Evolutionary conservation across 2,113 vertebrate species (phyloP).

Genomic region (Platichthys flesus): DNA sequence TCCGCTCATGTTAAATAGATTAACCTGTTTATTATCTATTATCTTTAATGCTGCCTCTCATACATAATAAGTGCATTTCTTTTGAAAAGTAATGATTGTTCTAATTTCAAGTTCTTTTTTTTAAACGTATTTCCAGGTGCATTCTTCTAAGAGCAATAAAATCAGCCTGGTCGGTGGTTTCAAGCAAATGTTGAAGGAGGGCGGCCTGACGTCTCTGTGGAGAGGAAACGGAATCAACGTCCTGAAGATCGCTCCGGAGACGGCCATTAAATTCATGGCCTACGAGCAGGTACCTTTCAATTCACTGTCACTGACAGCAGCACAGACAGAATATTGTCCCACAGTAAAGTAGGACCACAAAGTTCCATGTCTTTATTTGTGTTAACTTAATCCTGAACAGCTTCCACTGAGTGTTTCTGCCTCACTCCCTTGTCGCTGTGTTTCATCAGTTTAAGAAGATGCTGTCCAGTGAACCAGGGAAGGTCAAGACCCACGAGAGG

Average conservation of each 20-base stretch:
- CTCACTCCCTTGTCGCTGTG: background rate
- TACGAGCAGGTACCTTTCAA: constrained; percentile 90
- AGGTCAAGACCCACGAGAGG: constrained; percentile 87
- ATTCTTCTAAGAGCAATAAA: constrained; percentile 89
- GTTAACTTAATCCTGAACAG: background rate
- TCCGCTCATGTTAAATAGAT: no score
- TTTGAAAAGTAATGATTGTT: background rate
- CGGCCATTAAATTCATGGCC: constrained; percentile 97
- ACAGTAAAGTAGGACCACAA: background rate
- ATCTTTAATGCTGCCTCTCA: no score
- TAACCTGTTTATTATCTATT: no score
- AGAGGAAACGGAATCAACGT: constrained; percentile 97
- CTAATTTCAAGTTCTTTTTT: background rate
- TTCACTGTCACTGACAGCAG: background rate
- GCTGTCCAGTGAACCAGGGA: constrained; percentile 88
- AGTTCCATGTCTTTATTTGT: background rate
- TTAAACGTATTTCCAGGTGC: constrained; percentile 84
- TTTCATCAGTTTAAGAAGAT: constrained; percentile 91
- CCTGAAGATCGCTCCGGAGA: constrained; percentile 97
- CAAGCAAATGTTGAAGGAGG: constrained; percentile 96
- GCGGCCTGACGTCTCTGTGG: constrained; percentile 91
- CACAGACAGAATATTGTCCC: no score
- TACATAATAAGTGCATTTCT: background rate
- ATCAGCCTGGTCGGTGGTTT: constrained; percentile 91
- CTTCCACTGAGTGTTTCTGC: background rate